These are phyloP conservation scores for Heteromormyrus szaboi DNA, from an alignment of 2,797 vertebrate species.

Conservation along the genomic window DNA sequence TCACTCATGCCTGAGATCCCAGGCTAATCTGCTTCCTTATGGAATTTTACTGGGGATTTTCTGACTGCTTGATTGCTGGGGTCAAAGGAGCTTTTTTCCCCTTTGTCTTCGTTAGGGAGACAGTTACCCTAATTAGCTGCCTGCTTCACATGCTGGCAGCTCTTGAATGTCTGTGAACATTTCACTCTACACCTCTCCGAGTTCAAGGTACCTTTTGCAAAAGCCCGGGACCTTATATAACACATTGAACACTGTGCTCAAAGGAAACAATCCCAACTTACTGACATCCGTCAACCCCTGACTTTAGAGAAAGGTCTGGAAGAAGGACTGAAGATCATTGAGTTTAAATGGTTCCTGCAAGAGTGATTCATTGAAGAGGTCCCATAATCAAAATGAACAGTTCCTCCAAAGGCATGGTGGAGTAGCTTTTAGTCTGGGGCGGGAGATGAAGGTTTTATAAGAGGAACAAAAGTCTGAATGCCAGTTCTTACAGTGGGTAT, in stretches of 20 bases:
- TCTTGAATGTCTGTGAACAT: constrained; percentile 56
- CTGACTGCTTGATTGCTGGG: constrained; percentile 40
- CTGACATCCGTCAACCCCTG: constrained; percentile 49
- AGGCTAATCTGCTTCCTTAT: constrained; percentile 39
- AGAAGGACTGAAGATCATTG: constrained; percentile 45
- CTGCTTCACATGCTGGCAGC: constrained; percentile 52
- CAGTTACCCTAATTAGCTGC: constrained; percentile 61
- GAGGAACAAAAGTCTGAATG: constrained; percentile 25
- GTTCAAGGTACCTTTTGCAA: constrained; percentile 21
- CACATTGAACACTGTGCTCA: constrained; percentile 47
- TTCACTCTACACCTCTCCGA: constrained; percentile 34
- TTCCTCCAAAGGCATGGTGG: constrained; percentile 22
- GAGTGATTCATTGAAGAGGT: constrained; percentile 39
- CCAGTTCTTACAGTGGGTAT: constrained; percentile 11
- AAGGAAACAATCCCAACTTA: constrained; percentile 48
- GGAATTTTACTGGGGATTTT: constrained; percentile 57
- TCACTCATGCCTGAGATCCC: constrained; percentile 29
- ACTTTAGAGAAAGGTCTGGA: constrained; percentile 45
- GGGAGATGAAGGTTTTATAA: constrained; percentile 26
- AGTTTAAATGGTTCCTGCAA: constrained; percentile 28
- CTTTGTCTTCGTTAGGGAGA: constrained; percentile 56
- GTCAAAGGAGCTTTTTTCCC: constrained; percentile 30
- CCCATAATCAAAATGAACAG: constrained; percentile 32
- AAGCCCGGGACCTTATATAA: constrained; percentile 44
- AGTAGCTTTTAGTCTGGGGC: constrained; percentile 37